Percentiles rank a stretch among this genome's conserved stretches.
phyloP scores from a whole-genome alignment of 2,113 vertebrate species.

The Muntiacus reevesi region DNA sequence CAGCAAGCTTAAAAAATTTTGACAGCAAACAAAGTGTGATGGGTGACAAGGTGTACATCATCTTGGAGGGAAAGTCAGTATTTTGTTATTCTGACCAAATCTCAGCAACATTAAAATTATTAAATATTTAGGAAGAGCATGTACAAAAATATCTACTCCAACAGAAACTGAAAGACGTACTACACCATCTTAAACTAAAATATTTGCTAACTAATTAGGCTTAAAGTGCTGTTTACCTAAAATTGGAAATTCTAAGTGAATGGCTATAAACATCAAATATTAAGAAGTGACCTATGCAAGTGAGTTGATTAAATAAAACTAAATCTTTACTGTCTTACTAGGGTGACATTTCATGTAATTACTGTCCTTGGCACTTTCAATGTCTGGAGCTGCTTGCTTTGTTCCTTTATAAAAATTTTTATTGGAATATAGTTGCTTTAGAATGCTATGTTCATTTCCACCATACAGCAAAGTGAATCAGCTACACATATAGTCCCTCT shows the following conservation, averaged over 20 bases:
- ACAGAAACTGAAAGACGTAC: background rate
- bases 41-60: constrained; percentile 70
- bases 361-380: background rate
- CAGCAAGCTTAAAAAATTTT: constrained; percentile 72
- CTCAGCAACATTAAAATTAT: constrained; percentile 20
- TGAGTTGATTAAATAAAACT: background rate
- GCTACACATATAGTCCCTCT: background rate
- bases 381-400: background rate
- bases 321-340: background rate
- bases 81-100: constrained; percentile 58
- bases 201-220: background rate
- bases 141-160: background rate
- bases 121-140: constrained; percentile 21
- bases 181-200: background rate
- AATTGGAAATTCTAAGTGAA: background rate
- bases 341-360: background rate
- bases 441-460: background rate
- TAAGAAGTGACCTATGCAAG: background rate
- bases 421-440: background rate
- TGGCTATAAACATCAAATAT: background rate
- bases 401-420: background rate
- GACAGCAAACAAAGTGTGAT: constrained; percentile 70
- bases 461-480: background rate
- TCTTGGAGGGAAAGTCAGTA: constrained; percentile 53
- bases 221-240: background rate